These are phyloP conservation scores for Hydrophis major DNA, from an alignment of 2,797 vertebrate genomes.

Conservation along the genomic window DNA sequence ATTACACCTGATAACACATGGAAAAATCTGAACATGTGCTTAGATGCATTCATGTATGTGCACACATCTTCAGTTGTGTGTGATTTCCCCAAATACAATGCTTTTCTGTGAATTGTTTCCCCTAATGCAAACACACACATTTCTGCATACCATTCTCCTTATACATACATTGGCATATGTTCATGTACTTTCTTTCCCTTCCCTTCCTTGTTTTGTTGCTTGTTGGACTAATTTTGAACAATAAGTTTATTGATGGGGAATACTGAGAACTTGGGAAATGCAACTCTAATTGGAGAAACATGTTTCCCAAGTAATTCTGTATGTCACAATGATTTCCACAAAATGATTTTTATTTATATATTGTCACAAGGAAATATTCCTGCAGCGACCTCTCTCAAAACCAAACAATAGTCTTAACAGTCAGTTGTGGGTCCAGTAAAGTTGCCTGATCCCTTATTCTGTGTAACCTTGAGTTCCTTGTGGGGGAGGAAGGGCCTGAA, in stretches of 20 bases:
- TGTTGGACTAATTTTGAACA: background rate
- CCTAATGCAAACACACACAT: background rate
- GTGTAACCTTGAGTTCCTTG: no score
- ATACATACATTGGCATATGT: background rate
- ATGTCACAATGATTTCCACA: background rate
- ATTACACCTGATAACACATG: background rate
- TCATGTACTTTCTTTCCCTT: no score
- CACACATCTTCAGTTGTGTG: background rate
- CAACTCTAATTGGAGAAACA: no score
- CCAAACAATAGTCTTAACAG: background rate
- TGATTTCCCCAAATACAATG: background rate
- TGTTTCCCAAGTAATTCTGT: background rate
- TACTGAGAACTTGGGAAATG: background rate
- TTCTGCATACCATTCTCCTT: background rate
- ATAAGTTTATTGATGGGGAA: background rate
- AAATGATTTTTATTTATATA: background rate
- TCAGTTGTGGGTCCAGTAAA: background rate
- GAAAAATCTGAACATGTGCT: background rate
- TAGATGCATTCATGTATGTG: background rate
- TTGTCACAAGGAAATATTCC: slow-evolving; percentile 4
- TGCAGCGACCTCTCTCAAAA: background rate
- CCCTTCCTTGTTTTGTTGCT: background rate
- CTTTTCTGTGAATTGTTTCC: background rate
- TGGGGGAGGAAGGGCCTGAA: no score
- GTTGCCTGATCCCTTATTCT: no score